Percentiles rank a stretch among this genome's conserved stretches.
phyloP scores from a whole-genome alignment of 2,113 vertebrate species.

The Mormyrus iriodes region DNA sequence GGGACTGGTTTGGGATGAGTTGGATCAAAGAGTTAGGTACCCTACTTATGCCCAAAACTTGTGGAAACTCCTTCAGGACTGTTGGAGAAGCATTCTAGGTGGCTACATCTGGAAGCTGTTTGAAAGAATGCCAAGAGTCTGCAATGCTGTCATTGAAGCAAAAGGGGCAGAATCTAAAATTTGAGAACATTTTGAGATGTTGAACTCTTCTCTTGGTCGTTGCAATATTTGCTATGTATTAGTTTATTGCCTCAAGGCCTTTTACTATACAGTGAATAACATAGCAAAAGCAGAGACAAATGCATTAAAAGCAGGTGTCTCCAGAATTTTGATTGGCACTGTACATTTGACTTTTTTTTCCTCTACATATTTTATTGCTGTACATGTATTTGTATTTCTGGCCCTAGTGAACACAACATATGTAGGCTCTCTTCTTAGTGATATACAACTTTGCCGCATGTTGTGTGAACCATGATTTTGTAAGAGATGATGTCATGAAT shows the following conservation, averaged over 20 bases:
- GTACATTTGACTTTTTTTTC: not conserved
- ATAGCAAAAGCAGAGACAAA: not conserved
- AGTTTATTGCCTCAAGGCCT: not conserved
- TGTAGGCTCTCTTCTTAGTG: not conserved
- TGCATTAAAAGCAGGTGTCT: not conserved
- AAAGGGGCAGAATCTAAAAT: not conserved
- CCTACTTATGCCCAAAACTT: not conserved
- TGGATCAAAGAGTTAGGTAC: not conserved
- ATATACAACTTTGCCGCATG: not conserved
- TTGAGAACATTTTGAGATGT: not conserved
- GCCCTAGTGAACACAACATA: not conserved
- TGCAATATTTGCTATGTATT: not conserved
- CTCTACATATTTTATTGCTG: not conserved
- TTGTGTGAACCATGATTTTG: not conserved
- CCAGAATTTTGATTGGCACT: not conserved
- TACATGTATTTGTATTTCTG: not conserved
- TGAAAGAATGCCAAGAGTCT: not conserved
- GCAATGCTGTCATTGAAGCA: not conserved
- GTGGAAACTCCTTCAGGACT: not conserved
- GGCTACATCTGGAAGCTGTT: not conserved
- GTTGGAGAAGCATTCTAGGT: not conserved
- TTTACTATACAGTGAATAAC: not conserved
- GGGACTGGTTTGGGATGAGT: not conserved
- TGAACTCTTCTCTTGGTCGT: not conserved
- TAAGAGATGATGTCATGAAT: not conserved